Evolutionary conservation across 2,113 vertebrate genomes (phyloP).

Genomic region (Gymnobelideus leadbeateri): DNA sequence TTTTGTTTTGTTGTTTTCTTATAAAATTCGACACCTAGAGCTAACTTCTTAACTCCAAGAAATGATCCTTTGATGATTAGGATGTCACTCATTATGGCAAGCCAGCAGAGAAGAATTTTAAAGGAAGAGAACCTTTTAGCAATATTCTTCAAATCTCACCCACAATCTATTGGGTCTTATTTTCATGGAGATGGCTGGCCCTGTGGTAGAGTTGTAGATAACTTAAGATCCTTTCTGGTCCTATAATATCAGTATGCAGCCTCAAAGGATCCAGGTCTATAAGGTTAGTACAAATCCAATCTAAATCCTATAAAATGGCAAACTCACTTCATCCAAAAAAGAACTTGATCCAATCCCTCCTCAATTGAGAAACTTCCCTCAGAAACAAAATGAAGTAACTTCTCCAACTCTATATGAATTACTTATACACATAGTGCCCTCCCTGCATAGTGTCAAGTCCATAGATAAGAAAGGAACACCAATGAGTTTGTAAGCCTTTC

Average conservation of each 20-base stretch:
- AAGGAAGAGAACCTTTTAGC: background rate
- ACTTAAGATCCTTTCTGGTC: background rate
- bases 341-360: background rate
- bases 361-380: background rate
- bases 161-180: background rate
- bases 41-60: constrained; percentile 10
- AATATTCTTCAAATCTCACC: constrained; percentile 18
- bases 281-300: background rate
- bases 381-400: background rate
- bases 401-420: background rate
- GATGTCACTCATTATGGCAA: background rate
- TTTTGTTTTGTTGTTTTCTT: background rate
- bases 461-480: background rate
- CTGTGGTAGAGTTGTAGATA: background rate
- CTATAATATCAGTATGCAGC: background rate
- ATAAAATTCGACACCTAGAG: background rate
- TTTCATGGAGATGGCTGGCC: background rate
- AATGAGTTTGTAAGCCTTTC: background rate
- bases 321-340: background rate
- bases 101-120: background rate
- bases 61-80: background rate
- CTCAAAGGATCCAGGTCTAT: constrained; percentile 21
- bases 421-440: background rate
- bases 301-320: background rate
- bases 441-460: background rate